Evolutionary conservation across 30 jellyfish, hydroid and myxozoan species (phyloP).

Genomic region (Mastigias papua): DNA sequence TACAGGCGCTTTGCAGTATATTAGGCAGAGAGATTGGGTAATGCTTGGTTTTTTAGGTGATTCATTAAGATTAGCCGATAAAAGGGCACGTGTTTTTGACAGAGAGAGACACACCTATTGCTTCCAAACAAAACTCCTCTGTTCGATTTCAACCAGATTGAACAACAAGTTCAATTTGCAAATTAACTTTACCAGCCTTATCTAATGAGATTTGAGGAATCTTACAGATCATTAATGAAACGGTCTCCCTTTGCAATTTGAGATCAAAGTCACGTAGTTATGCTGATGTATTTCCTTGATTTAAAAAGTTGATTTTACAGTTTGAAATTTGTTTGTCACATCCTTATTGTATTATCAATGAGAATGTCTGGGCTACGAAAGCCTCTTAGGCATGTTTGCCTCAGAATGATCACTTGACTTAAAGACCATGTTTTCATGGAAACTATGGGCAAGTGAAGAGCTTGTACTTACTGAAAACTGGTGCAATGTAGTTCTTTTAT

Average conservation of each 20-base stretch:
- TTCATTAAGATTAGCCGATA: background rate
- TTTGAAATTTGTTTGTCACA: slow-evolving; percentile 11
- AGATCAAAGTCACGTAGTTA: background rate
- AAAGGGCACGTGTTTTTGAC: background rate
- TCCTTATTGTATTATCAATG: slow-evolving; percentile 11
- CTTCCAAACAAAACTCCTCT: background rate
- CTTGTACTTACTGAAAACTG: background rate
- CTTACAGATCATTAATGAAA: background rate
- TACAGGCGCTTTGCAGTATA: background rate
- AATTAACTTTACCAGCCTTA: background rate
- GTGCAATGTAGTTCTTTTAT: no score
- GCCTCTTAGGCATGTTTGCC: background rate
- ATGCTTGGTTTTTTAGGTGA: background rate
- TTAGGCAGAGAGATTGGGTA: background rate
- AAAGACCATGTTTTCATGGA: background rate
- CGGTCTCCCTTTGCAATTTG: slow-evolving; percentile 10
- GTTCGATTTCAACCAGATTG: background rate
- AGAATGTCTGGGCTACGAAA: background rate
- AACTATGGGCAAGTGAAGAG: background rate
- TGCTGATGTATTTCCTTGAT: slow-evolving; percentile 12
- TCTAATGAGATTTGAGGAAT: background rate
- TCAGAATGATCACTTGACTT: background rate
- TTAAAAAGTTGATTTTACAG: slow-evolving; percentile 4
- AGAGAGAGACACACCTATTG: background rate
- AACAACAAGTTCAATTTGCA: background rate